Evolutionary conservation across 2,113 vertebrate genomes (phyloP).

Genomic region (Accipiter cooperii): DNA sequence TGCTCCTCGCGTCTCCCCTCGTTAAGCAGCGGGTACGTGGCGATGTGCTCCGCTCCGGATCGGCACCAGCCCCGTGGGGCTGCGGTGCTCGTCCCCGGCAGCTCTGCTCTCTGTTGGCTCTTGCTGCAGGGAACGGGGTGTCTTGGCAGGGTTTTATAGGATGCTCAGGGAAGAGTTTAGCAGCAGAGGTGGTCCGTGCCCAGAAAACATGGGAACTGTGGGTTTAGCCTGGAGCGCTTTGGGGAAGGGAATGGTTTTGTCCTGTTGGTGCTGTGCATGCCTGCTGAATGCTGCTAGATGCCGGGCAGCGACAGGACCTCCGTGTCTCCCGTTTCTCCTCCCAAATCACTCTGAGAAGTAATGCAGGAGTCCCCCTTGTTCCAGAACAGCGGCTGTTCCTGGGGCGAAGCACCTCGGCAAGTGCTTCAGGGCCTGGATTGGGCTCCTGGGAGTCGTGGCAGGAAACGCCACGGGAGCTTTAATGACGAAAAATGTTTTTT

Average conservation of each 20-base stretch:
- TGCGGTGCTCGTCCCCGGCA: neutral
- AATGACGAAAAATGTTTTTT: neutral
- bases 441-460: neutral
- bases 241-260: neutral
- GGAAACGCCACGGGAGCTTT: neutral
- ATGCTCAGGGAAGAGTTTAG: neutral
- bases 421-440: neutral
- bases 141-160: neutral
- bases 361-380: neutral
- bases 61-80: neutral
- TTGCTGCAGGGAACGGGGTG: rapidly evolving
- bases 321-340: neutral
- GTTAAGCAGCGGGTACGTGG: neutral
- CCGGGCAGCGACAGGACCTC: neutral
- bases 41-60: neutral
- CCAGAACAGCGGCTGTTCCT: neutral
- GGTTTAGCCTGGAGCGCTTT: neutral
- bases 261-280: rapidly evolving
- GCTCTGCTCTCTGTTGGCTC: neutral
- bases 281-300: neutral
- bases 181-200: neutral
- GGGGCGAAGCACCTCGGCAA: neutral
- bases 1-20: neutral
- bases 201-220: neutral
- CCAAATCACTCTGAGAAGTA: rapidly evolving